phyloP scores from a whole-genome alignment of 2,113 vertebrate genomes.

The Lepus timidus region DNA sequence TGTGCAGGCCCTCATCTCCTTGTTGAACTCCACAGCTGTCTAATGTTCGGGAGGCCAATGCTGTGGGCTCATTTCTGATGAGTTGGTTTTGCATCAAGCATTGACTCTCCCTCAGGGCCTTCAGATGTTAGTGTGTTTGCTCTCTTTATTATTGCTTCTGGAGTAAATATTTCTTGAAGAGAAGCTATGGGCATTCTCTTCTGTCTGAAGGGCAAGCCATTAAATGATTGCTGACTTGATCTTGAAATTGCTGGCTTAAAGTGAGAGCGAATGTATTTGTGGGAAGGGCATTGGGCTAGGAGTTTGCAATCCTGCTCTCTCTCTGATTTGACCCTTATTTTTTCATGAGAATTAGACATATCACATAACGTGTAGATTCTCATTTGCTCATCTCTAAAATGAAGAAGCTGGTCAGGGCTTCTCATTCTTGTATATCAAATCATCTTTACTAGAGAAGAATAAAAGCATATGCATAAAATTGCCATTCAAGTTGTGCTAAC shows the following conservation, averaged over 20 bases:
- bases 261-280: background rate
- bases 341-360: too few relatives aligned
- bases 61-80: background rate
- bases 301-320: background rate
- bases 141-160: background rate
- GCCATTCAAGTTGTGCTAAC: background rate
- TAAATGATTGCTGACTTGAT: background rate
- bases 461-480: background rate
- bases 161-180: background rate
- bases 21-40: background rate
- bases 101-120: background rate
- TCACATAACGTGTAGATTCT: background rate
- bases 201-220: background rate
- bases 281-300: rapidly evolving
- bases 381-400: background rate
- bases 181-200: background rate
- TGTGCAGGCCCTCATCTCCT: background rate
- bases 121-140: background rate
- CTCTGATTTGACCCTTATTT: background rate
- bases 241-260: background rate
- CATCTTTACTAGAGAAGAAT: background rate
- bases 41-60: background rate
- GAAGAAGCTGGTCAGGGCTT: background rate
- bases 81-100: background rate
- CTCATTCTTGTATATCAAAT: background rate